Conservation (phyloP, 2,888 invertebrate genomes). For the Tetanocera ferruginea region DNA sequence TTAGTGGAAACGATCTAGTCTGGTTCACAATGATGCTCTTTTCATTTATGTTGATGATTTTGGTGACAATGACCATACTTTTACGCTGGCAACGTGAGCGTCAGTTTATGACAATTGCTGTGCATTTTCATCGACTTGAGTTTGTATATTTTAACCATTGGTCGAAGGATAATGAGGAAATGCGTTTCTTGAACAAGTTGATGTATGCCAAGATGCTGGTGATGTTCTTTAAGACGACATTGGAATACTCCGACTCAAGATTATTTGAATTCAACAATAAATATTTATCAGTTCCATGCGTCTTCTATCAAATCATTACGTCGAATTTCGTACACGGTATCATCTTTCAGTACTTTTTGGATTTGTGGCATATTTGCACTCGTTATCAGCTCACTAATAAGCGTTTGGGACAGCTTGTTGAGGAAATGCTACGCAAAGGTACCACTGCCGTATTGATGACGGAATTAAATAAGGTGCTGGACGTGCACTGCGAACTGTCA, state of each 20-base stretch:
- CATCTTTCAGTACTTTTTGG: background rate
- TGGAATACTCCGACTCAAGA: background rate
- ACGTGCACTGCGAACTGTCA: no score
- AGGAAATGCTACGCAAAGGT: background rate
- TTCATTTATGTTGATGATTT: background rate
- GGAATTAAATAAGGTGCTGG: no score
- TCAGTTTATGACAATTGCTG: background rate
- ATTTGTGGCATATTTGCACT: background rate
- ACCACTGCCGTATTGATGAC: background rate
- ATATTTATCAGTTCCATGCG: background rate
- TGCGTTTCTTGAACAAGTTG: background rate
- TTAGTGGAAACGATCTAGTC: background rate
- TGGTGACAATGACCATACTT: background rate
- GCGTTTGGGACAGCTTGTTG: background rate
- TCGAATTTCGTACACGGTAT: background rate
- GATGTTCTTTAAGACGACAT: background rate
- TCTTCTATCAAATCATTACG: background rate
- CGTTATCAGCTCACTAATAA: background rate
- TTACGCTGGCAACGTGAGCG: background rate
- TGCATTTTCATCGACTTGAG: background rate
- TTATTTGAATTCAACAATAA: background rate
- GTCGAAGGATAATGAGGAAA: background rate
- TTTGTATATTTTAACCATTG: background rate
- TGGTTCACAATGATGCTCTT: background rate
- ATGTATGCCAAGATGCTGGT: background rate